Base-by-base conservation (phyloP, 2,888 invertebrate genomes). In the Buathra laborator region DNA sequence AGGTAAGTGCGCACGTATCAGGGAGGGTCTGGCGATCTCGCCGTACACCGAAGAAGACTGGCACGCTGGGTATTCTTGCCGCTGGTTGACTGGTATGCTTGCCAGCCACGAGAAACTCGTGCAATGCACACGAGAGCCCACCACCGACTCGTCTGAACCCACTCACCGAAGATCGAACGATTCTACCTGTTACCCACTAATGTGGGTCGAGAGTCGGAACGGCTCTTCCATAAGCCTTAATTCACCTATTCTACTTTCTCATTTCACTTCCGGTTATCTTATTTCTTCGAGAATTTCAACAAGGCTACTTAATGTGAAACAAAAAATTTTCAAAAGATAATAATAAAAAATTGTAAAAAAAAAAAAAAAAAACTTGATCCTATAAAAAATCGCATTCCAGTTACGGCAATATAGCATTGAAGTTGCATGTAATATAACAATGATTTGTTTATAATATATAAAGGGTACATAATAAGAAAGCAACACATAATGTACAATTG, bases 1-100 rank as follows among this genome's bases (percentile, higher is more conserved):
- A 56, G 56, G 56, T 56, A 0, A 19, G 37, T 37, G 16, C 56
- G 56, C 56, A 56, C 56, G 56, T 56, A 19, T 19, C 24, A 19
- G 56, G 24, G 24, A 12, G 56, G 24, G 37, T 9, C 5, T 9
- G 37, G 37, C 37, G 9, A 37, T 56, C 24, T 56, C 37, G 53
- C 48, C 12, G 16, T 2, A 16, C 56, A 71, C 43, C 37, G 32
- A 37, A 71, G 71, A 53, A 37, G 43, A 19, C 19, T 43, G 71
- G 53, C 53, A 71, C 56, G 71, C 10, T 14, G 19, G 46, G 71
- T 71, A 71, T 71, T 71, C 53, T 68, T 68, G 48, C 29, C 48
- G 3, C 68, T 68, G 56, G 56, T 56, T n/a, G 29, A n/a, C 68
- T 68, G 56, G 56, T 56, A 68, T 68, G 71, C 19, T 43, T 9